These are phyloP conservation scores for Leuciscus idus DNA, from an alignment of 2,113 vertebrate species.

Conservation along the genomic window DNA sequence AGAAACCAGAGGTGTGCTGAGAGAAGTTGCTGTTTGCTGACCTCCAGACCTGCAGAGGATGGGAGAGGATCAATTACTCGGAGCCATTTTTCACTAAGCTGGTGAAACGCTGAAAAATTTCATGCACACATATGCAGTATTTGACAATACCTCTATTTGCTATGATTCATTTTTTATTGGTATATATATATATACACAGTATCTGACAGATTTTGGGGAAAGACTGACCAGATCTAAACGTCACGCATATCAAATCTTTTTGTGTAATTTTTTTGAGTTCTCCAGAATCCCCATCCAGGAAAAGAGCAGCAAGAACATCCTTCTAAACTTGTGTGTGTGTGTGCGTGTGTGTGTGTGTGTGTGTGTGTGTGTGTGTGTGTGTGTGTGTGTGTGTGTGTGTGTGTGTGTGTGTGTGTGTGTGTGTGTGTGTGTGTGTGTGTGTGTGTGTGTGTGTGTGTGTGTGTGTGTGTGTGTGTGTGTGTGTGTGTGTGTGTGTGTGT, in stretches of 20 bases:
- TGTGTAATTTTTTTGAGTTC: background rate
- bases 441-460: background rate
- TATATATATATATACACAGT: background rate
- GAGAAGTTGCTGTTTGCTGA: constrained; percentile 90
- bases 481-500: no score
- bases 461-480: no score
- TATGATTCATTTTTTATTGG: background rate
- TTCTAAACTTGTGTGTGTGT: background rate
- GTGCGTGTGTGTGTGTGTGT: no score
- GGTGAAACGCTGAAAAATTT: background rate
- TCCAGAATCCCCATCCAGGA: background rate
- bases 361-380: no score
- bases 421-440: no score
- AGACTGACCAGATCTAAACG: background rate
- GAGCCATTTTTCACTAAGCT: background rate
- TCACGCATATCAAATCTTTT: background rate
- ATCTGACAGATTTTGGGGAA: background rate
- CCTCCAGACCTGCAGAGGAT: constrained; percentile 78
- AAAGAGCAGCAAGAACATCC: background rate
- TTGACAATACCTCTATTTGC: no score
- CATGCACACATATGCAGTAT: background rate
- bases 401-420: no score
- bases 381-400: no score
- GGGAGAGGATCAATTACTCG: background rate
- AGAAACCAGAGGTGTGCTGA: constrained; percentile 87